phyloP scores from a whole-genome alignment of 2,113 vertebrate species.

The Trichechus manatus region DNA sequence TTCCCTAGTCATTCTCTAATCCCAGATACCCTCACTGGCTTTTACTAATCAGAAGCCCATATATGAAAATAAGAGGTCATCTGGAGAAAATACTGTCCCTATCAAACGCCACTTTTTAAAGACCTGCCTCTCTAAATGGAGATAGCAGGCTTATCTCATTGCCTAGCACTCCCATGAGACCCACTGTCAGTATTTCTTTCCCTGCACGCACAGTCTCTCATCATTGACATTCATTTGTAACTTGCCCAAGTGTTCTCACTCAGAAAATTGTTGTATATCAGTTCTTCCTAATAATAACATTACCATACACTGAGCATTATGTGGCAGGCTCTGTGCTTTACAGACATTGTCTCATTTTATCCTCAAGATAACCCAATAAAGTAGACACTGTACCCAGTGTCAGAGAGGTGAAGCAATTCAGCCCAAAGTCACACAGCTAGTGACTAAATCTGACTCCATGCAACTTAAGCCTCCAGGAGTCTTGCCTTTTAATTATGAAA shows the following conservation, averaged over 20 bases:
- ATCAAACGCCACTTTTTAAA: conserved; percentile 52
- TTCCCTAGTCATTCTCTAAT: background rate
- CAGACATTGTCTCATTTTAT: conserved; percentile 1
- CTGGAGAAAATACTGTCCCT: conserved; percentile 30
- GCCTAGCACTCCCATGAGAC: background rate
- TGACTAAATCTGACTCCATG: conserved; percentile 4
- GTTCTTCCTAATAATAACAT: conserved; percentile 4
- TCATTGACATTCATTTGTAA: background rate
- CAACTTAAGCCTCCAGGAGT: background rate
- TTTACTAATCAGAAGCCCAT: conserved; percentile 31
- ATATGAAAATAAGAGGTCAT: background rate
- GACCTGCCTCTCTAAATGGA: background rate
- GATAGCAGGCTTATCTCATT: background rate
- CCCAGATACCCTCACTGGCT: background rate
- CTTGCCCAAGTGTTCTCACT: conserved; percentile 9
- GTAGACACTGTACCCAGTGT: background rate
- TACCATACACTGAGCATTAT: background rate
- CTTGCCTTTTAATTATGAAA: conserved; percentile 15
- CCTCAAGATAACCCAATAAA: background rate
- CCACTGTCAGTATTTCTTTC: background rate
- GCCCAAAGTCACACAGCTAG: background rate
- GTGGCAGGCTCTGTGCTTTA: background rate
- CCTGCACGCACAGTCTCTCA: background rate
- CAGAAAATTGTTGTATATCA: background rate
- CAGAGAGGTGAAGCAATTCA: background rate